Base-by-base conservation (phyloP, 2,113 vertebrate genomes). In the Dipodomys merriami region DNA sequence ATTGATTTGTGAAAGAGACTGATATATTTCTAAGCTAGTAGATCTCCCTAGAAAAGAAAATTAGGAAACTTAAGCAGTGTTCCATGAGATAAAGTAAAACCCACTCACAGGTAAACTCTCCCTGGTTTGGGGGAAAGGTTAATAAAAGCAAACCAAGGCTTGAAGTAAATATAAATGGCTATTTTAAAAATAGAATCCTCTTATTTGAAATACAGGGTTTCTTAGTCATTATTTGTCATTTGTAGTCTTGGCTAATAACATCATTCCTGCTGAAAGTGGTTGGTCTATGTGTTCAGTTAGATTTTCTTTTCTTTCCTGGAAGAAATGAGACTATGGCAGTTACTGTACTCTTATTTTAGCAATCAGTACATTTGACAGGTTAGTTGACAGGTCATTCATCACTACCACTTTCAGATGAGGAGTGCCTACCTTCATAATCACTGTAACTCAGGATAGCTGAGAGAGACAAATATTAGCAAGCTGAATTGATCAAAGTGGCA, bases 1-100 rank as follows among this genome's bases (percentile, higher is more conserved):
- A 88, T 25, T 93, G 83, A 85, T 81, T 96, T 90, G 20, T 90
- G 60, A 33, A 12, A 88, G 64, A 65, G 11, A 73, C 68, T 87
- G 57, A 90, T 88, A 25, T 69, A 62, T 83, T 79, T 68, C 44
- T 35, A 74, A 83, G 68, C 82, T 27, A 87, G 7, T 60, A 91
- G 80, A n/a, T 6, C 5, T 92, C 30, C n/a, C n/a, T 60, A 30
- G 76, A 67, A 65, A 22, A 89, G 46, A 89, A 87, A 65, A 78
- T 49, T 27, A 86, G 39, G 46, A 62, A 83, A 84, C 18, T 81
- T 86, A 64, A 71, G 27, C 33, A 82, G 68, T 20, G 80, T 30
- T 81, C 22, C 46, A 77, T 18, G 12, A 78, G 49, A 68, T 69
- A 65, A 82, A 91, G n/a, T 81, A 27, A 53, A 19, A 8, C 86